Evolutionary conservation across 1,140 invertebrate species (phyloP), one percentile per base, ranked within the genome.

Genomic region (Drosophila varians): DNA sequence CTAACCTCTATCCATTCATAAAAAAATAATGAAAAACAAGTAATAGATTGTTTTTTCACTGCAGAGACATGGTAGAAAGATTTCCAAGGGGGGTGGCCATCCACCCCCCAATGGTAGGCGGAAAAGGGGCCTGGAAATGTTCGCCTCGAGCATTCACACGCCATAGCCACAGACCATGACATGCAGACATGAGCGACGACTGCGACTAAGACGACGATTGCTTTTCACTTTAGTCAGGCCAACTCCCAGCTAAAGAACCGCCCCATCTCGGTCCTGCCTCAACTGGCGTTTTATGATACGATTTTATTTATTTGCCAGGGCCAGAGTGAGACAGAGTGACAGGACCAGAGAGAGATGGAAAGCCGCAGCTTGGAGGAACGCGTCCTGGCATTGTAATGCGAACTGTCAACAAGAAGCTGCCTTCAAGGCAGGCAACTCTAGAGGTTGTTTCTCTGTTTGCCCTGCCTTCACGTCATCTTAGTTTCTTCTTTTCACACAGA

Each of bases 261-360:
- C 25, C 19, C 12, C 34, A 5, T n/a, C 34, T 38, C 36, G 3
- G 42, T 40, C 23, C 62, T 51, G 42, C 74, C 19, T 23, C 45
- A 54, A 66, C 72, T 77, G 60, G 28, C 68, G 49, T 76, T 82
- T 82, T 82, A 82, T 83, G 77, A 82, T 82, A 69, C 78, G 78
- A 83, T 83, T 82, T 82, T 82, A 84, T 83, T 83, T 83, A 83
- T 83, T 83, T 83, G 75, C 73, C 60, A 77, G 52, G 70, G 72
- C 52, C 61, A 46, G 54, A 64, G 23, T 21, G 14, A 31, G 25
- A 14, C 6, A 16, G 8, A 36, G 25, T 12, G 12, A 8, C 4
- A 14, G 9, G n/a, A n/a, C 28, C 28, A 31, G 28, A 11, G 2
- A 2, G 26, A 31, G 26, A 40, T 28, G 9, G 62, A 43, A 34